Evolutionary conservation across 2,113 vertebrate species (phyloP).

Genomic region (Platichthys stellatus): DNA sequence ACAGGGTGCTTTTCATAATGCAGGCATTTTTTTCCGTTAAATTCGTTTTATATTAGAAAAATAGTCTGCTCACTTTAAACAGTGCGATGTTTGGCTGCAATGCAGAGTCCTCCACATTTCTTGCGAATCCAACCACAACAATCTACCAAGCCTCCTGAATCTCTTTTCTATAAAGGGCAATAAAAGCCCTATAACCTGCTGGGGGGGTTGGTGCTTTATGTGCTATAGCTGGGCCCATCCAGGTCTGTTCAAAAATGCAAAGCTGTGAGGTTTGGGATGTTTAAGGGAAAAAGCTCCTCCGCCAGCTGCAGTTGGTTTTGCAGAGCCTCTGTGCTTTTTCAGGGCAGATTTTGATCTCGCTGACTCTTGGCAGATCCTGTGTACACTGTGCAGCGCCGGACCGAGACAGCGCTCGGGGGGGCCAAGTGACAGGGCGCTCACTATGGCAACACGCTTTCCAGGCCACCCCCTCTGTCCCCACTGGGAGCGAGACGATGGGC

Average conservation of each 20-base stretch:
- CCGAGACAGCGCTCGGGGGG: constrained; percentile 43
- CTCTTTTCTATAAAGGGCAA: constrained; percentile 4
- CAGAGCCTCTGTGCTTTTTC: constrained; percentile 65
- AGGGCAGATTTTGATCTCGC: constrained; percentile 73
- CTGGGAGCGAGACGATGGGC: constrained; percentile 39
- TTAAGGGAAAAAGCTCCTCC: constrained; percentile 51
- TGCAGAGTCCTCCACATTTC: no score
- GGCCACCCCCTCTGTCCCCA: constrained; percentile 15
- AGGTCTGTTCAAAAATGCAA: constrained; percentile 53
- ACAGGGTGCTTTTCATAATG: not conserved
- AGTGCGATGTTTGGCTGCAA: no score
- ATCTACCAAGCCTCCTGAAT: not conserved
- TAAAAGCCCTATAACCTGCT: constrained; percentile 4
- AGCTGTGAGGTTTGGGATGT: constrained; percentile 54
- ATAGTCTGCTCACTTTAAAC: no score
- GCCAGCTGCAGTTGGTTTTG: constrained; percentile 75
- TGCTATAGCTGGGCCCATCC: constrained; percentile 49
- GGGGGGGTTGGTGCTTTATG: constrained; percentile 11
- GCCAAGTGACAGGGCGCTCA: constrained; percentile 47
- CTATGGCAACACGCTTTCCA: constrained; percentile 47
- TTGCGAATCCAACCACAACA: not conserved
- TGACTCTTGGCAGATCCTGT: constrained; percentile 72
- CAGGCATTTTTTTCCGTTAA: not conserved
- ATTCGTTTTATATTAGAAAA: not conserved
- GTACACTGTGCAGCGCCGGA: constrained; percentile 58